Conservation (phyloP, 2,888 invertebrate species). For the Escarpia spicata region DNA sequence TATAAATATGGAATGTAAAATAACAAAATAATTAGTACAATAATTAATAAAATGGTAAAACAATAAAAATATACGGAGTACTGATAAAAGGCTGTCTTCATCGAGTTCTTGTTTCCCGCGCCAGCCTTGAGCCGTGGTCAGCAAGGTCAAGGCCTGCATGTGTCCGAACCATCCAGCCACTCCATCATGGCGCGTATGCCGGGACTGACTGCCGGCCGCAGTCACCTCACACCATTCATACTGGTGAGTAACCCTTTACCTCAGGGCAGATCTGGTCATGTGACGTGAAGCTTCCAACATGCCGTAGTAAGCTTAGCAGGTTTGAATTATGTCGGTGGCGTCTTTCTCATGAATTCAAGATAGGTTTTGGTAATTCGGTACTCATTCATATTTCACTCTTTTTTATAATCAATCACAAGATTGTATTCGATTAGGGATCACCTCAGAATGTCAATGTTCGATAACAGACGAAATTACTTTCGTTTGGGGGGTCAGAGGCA, state of each 20-base stretch:
- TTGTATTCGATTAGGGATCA: too few species aligned
- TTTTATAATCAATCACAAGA: too few species aligned
- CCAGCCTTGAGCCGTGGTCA: not conserved
- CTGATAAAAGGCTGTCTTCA: not conserved
- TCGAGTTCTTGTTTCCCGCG: not conserved
- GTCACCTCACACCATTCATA: conserved; percentile 60
- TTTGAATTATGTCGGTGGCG: too few species aligned
- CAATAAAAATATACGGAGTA: not conserved
- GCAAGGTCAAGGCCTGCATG: not conserved
- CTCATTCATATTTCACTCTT: too few species aligned
- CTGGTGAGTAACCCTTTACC: conserved; percentile 50
- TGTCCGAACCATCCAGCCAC: not conserved
- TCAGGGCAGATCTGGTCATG: conserved; percentile 23
- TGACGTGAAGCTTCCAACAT: not conserved
- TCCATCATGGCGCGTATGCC: not conserved
- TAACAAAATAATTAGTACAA: not conserved
- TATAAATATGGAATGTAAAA: not conserved
- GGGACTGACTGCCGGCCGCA: not conserved
- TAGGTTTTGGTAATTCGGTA: too few species aligned
- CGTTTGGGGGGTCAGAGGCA: too few species aligned
- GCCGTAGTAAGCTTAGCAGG: too few species aligned
- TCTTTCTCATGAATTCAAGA: too few species aligned
- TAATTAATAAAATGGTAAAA: not conserved
- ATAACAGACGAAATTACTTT: too few species aligned
- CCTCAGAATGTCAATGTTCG: too few species aligned